Conservation (phyloP, 2,113 vertebrate species). For the Pygathrix nemaeus region DNA sequence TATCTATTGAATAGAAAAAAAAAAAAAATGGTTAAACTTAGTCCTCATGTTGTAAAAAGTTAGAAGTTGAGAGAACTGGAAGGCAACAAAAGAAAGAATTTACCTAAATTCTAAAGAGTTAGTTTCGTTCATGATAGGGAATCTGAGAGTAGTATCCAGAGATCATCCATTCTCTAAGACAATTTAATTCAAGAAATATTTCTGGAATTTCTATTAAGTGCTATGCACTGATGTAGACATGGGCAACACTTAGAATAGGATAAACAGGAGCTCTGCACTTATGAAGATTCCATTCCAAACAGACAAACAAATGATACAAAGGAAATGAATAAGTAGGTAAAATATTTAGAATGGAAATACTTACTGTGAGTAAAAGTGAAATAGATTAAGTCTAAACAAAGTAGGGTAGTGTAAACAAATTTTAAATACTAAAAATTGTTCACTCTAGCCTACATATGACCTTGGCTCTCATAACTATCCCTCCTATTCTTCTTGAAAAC, state of each 20-base stretch:
- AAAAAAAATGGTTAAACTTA: neutral
- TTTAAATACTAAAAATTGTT: neutral
- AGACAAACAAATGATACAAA: neutral
- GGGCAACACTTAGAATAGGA: neutral
- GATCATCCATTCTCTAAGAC: neutral
- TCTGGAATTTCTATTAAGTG: neutral
- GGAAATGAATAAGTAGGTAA: neutral
- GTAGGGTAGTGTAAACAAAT: neutral
- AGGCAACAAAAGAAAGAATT: neutral
- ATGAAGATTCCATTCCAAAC: neutral
- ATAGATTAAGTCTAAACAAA: neutral
- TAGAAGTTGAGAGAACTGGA: neutral
- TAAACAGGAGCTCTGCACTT: neutral
- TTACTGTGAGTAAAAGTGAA: neutral
- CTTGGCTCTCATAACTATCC: neutral
- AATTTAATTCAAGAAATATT: neutral
- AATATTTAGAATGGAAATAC: neutral
- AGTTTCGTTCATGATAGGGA: neutral
- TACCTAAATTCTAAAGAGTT: neutral
- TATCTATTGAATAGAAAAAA: neutral
- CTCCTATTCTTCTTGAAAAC: neutral
- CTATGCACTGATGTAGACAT: neutral
- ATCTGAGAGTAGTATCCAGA: neutral
- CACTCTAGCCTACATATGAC: neutral
- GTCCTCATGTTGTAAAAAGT: neutral